phyloP scores from a whole-genome alignment of 2,797 vertebrate genomes.

The Lagodon rhomboides region DNA sequence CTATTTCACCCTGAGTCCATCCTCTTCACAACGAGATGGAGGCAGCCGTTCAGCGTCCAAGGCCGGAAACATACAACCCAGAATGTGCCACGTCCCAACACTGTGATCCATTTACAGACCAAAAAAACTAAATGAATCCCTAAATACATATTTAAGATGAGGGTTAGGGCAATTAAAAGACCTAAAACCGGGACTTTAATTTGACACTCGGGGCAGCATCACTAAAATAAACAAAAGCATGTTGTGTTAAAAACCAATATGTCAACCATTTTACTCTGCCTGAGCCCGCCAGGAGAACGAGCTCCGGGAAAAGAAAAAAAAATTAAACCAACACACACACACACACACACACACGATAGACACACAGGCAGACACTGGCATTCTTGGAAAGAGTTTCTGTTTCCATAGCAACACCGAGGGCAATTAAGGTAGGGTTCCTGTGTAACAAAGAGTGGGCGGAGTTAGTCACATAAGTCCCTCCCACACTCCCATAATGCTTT shows the following conservation, averaged over 20 bases:
- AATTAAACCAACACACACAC: constrained; percentile 9
- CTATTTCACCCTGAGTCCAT: no score
- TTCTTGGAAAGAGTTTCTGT: constrained; percentile 64
- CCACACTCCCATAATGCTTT: constrained; percentile 65
- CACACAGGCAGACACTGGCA: constrained; percentile 8
- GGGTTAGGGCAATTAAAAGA: no score
- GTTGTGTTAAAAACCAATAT: neutral
- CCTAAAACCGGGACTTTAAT: neutral
- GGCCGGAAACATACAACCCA: neutral
- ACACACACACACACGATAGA: constrained; percentile 20
- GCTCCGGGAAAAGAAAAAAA: neutral
- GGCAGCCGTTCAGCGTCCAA: no score
- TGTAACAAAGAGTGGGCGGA: constrained; percentile 61
- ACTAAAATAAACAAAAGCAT: neutral
- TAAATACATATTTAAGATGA: no score
- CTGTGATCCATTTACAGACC: no score
- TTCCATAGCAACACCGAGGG: constrained; percentile 69
- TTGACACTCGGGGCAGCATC: neutral
- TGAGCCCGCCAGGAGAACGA: neutral
- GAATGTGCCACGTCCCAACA: no score
- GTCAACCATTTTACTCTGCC: constrained; percentile 4
- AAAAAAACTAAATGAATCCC: no score
- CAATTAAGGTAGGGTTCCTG: constrained; percentile 67
- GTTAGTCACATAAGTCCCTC: constrained; percentile 58
- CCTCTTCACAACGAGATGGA: no score